These are phyloP conservation scores for Ophion obscuratus DNA, from an alignment of 2,888 invertebrate species.

Conservation along the genomic window DNA sequence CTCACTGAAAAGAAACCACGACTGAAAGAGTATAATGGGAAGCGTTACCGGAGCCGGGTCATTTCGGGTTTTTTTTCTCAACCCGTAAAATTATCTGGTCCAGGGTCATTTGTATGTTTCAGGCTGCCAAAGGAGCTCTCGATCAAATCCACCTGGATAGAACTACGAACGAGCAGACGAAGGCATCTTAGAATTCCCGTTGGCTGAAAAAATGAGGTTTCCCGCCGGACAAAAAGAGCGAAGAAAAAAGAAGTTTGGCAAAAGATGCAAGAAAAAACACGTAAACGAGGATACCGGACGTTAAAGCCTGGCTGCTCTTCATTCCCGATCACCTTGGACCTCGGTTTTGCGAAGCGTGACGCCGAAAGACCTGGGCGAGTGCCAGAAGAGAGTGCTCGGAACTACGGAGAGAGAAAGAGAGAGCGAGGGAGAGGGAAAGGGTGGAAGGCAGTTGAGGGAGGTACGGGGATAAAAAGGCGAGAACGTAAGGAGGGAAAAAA, in stretches of 20 bases:
- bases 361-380: conserved; percentile 50
- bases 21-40: neutral
- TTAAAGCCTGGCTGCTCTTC: conserved; percentile 27
- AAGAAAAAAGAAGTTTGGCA: conserved; percentile 33
- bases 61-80: neutral
- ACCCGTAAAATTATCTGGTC: neutral
- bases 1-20: neutral
- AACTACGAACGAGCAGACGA: no score
- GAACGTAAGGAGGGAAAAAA: conserved; percentile 6
- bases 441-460: conserved; percentile 19
- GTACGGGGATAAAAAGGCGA: conserved; percentile 15
- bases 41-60: neutral
- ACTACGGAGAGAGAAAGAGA: conserved; percentile 25
- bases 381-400: conserved; percentile 53
- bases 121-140: neutral
- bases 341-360: conserved; percentile 51
- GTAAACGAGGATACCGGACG: conserved; percentile 63
- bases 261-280: conserved; percentile 34
- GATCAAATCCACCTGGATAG: neutral
- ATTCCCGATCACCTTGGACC: conserved; percentile 62
- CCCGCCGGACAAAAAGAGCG: neutral
- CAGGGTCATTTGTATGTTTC: neutral
- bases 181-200: neutral
- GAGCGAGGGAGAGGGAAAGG: conserved; percentile 8
- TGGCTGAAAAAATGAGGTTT: neutral